Conservation (phyloP, 2,888 invertebrate species). For the Thera britannica region DNA sequence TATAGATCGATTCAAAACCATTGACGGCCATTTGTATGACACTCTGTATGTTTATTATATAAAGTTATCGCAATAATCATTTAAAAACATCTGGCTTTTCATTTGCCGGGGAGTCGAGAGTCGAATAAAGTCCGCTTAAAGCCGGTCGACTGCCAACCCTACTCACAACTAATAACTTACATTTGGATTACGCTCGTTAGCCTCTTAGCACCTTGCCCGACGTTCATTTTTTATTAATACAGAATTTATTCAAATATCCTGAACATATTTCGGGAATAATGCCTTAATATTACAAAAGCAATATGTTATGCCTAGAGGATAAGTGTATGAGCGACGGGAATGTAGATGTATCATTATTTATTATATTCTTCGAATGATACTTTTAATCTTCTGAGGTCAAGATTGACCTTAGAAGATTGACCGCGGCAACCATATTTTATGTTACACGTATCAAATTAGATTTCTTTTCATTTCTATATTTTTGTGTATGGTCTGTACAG, state of each 20-base stretch:
- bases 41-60: too few relatives aligned
- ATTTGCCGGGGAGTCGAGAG: constrained; percentile 7
- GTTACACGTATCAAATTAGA: neutral
- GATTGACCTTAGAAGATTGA: constrained; percentile 34
- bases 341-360: constrained; percentile 62
- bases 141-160: constrained; percentile 12
- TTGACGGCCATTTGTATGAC: too few relatives aligned
- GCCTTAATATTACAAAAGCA: constrained; percentile 73
- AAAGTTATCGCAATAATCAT: neutral
- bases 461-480: neutral
- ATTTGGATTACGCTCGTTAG: constrained; percentile 83
- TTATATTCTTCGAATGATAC: constrained; percentile 61
- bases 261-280: constrained; percentile 76
- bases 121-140: constrained; percentile 8
- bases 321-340: constrained; percentile 56
- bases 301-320: constrained; percentile 76
- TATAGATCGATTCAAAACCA: too few relatives aligned
- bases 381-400: constrained; percentile 55
- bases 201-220: constrained; percentile 81
- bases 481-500: neutral
- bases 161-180: constrained; percentile 79
- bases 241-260: constrained; percentile 79
- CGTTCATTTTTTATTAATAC: constrained; percentile 80
- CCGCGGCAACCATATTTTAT: constrained; percentile 11
- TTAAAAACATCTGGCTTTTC: neutral